These are phyloP conservation scores for Epinotia bilunana DNA, from an alignment of 2,888 invertebrate species.

Conservation along the genomic window DNA sequence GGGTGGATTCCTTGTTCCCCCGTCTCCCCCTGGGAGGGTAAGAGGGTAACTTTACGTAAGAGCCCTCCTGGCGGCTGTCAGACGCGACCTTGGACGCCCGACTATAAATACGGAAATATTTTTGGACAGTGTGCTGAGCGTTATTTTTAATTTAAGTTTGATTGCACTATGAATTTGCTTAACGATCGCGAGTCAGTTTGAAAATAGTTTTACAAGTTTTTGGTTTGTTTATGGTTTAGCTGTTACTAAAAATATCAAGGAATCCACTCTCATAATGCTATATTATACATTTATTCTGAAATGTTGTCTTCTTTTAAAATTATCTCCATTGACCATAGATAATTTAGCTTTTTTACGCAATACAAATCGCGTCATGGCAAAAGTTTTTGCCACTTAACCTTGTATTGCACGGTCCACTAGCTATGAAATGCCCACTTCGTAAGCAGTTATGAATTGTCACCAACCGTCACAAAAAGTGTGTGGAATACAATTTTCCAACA, in stretches of 20 bases:
- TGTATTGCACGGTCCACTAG: constrained; percentile 72
- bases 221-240: constrained; percentile 52
- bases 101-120: constrained; percentile 83
- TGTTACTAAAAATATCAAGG: constrained; percentile 47
- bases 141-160: constrained; percentile 64
- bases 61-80: constrained; percentile 69
- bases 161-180: constrained; percentile 54
- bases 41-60: constrained; percentile 69
- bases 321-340: constrained; percentile 25
- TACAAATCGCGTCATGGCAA: constrained; percentile 45
- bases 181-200: constrained; percentile 52
- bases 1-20: constrained; percentile 58
- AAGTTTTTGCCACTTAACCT: constrained; percentile 67
- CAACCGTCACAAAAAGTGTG: constrained; percentile 45
- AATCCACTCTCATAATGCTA: constrained; percentile 47
- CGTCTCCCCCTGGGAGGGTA: constrained; percentile 55
- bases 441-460: constrained; percentile 50
- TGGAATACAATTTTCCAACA: constrained; percentile 48
- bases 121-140: constrained; percentile 66
- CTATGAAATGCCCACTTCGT: constrained; percentile 64
- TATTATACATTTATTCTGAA: constrained; percentile 49
- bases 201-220: not conserved
- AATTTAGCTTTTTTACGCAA: constrained; percentile 42
- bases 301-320: constrained; percentile 50
- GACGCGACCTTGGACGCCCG: constrained; percentile 77